Evolutionary conservation across 2,797 vertebrate species (phyloP), one percentile per base, ranked within the genome.

Genomic region (Melanotaenia maccullochi): DNA sequence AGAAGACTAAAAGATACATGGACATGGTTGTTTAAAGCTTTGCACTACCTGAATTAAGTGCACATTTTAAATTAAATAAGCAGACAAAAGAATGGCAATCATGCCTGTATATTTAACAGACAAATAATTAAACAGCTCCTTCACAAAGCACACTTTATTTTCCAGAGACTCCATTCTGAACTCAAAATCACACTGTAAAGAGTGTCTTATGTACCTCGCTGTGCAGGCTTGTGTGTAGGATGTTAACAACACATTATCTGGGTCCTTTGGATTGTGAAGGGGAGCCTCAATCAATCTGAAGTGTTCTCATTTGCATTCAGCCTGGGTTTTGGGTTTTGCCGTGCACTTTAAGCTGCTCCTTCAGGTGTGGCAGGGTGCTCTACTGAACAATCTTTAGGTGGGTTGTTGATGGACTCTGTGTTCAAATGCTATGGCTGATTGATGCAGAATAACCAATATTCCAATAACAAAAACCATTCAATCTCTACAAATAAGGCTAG

Each of bases 41-140:
- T 52, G 42, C 20, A 11, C n/a, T 52, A 38, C n/a, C 14, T 74
- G 30, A 70, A 65, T 40, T 60, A 60, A 80, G 71, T 22, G 13
- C 60, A 73, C 77, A 38, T 70, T 75, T 47, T 20, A 71, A 56
- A 61, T 5, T 20, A 70, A 56, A 61, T 5, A 75, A 51, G 11
- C 42, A 57, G 22, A 3, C 36, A 35, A 28, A 35, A 32, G 9
- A 38, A 77, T 0, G 1, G 16, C 33, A 32, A 61, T 70, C 49
- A 38, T 33, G 5, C 13, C n/a, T 40, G 3, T 20, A 63, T 28
- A 68, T 18, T 30, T 7, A 30, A 7, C 6, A 47, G 22, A 22
- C 20, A 22, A 22, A 2, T 49, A n/a, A 49, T 22, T 49, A 3
- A 49, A n/a, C 3, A 22, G 20, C 47, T 3, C n/a, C 44, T n/a